Percentiles rank a stretch among this genome's conserved stretches.
Conservation (phyloP, 1,140 invertebrate genomes). For the Cydia pomonella region DNA sequence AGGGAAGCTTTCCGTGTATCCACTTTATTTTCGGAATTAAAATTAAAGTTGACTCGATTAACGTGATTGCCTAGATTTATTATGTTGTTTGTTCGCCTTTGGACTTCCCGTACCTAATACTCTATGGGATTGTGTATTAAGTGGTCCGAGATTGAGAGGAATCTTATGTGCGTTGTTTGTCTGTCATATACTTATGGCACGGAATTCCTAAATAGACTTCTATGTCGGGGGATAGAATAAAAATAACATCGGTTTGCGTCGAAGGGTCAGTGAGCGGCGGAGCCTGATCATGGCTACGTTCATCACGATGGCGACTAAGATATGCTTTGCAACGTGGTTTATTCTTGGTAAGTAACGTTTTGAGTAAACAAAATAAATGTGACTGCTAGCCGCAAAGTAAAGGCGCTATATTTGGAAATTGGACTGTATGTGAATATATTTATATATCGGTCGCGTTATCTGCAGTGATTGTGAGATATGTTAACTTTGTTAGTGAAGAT, state of each 20-base stretch:
- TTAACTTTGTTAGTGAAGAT: neutral
- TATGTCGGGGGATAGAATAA: constrained; percentile 74
- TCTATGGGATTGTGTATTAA: constrained; percentile 2
- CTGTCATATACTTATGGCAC: constrained; percentile 68
- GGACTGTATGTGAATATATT: neutral
- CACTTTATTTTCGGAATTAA: constrained; percentile 33
- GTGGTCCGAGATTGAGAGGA: constrained; percentile 38
- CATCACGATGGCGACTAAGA: constrained; percentile 53
- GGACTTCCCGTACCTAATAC: neutral
- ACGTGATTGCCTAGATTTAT: constrained; percentile 28
- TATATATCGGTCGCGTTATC: constrained; percentile 4
- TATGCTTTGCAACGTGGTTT: constrained; percentile 51
- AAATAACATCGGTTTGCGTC: constrained; percentile 75
- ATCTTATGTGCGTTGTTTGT: constrained; percentile 67
- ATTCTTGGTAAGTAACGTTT: constrained; percentile 55
- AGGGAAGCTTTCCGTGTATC: constrained; percentile 19
- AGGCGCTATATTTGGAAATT: constrained; percentile 26
- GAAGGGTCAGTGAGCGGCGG: constrained; percentile 47
- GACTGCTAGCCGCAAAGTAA: neutral
- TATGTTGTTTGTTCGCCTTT: constrained; percentile 26
- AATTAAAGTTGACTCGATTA: constrained; percentile 32
- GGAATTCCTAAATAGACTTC: constrained; percentile 76
- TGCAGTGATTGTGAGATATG: neutral
- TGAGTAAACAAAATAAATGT: constrained; percentile 41
- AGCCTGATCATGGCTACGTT: constrained; percentile 55